Conservation (phyloP, 2,888 invertebrate species). For the Sesia bembeciformis region DNA sequence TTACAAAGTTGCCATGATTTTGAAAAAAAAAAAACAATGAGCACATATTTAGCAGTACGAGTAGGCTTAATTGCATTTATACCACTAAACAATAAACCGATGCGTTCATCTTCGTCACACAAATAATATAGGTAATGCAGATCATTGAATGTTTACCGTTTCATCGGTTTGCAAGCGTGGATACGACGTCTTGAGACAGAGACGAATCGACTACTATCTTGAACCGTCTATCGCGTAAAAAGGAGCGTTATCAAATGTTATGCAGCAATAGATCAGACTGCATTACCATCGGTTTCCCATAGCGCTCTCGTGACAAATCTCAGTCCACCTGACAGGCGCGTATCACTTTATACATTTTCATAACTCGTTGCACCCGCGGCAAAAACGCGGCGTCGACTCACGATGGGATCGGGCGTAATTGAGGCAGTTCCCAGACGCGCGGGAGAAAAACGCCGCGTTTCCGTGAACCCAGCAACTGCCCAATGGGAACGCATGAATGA, state of each 20-base stretch:
- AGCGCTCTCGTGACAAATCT: slow-evolving; percentile 15
- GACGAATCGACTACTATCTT: too few species aligned
- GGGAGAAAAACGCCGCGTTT: slow-evolving; percentile 14
- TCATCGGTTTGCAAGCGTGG: too few species aligned
- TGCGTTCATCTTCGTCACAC: too few species aligned
- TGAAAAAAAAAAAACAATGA: too few species aligned
- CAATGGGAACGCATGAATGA: slow-evolving; percentile 24
- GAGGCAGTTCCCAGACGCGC: slow-evolving; percentile 31
- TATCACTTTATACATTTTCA: slow-evolving; percentile 42
- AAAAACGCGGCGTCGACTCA: slow-evolving; percentile 42
- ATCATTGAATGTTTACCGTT: too few species aligned
- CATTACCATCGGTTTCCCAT: slow-evolving; percentile 1
- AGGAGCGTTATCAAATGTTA: slow-evolving; percentile 4
- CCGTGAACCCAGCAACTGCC: slow-evolving; percentile 13
- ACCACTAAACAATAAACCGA: too few species aligned
- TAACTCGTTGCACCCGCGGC: slow-evolving; percentile 12
- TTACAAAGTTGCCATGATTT: too few species aligned
- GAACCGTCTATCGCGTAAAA: neutral
- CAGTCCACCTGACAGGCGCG: slow-evolving; percentile 11
- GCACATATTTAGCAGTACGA: too few species aligned
- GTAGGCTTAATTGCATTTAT: too few species aligned
- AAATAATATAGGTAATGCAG: too few species aligned
- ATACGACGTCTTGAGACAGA: too few species aligned
- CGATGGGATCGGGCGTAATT: slow-evolving; percentile 23
- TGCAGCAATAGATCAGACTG: neutral